Percentiles rank a stretch among this genome's conserved stretches.
Evolutionary conservation across 2,888 invertebrate species (phyloP).

Genomic region (Zygaena filipendulae): DNA sequence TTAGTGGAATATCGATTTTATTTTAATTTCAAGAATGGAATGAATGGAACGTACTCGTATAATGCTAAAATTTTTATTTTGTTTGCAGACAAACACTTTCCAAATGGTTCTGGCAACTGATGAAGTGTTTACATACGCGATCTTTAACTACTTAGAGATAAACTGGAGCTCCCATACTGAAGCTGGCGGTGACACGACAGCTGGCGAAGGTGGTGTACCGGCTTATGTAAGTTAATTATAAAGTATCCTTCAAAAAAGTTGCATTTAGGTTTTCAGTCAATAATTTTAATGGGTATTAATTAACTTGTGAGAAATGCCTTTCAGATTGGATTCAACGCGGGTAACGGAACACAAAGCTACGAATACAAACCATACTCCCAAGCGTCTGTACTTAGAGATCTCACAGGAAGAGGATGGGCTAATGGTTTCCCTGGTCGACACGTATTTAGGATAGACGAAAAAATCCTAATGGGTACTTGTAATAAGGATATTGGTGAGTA

Average conservation of each 20-base stretch:
- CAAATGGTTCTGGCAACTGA: conserved; percentile 94
- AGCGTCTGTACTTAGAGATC: conserved; percentile 82
- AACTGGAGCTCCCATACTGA: conserved; percentile 93
- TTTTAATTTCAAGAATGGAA: too few relatives aligned
- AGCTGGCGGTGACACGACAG: conserved; percentile 88
- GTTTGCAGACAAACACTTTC: conserved; percentile 89
- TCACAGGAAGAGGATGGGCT: conserved; percentile 86
- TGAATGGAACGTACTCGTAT: too few relatives aligned
- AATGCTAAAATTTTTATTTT: conserved; percentile 5
- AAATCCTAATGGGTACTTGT: conserved; percentile 92
- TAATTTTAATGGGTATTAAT: too few relatives aligned
- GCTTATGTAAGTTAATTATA: conserved; percentile 78
- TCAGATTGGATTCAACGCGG: conserved; percentile 96
- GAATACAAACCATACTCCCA: conserved; percentile 94
- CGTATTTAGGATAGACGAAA: conserved; percentile 95
- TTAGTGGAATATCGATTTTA: too few relatives aligned
- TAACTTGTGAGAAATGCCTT: too few relatives aligned
- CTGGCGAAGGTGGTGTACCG: conserved; percentile 87
- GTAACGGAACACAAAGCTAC: conserved; percentile 90
- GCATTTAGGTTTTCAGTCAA: too few relatives aligned
- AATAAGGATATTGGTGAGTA: conserved; percentile 85
- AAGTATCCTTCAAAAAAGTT: too few relatives aligned
- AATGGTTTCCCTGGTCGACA: conserved; percentile 92
- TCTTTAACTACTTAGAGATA: conserved; percentile 93
- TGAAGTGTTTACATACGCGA: conserved; percentile 93